Evolutionary conservation across 2,888 invertebrate species (phyloP), one percentile per base, ranked within the genome.

Genomic region (Parapristionchus giblindavisi): DNA sequence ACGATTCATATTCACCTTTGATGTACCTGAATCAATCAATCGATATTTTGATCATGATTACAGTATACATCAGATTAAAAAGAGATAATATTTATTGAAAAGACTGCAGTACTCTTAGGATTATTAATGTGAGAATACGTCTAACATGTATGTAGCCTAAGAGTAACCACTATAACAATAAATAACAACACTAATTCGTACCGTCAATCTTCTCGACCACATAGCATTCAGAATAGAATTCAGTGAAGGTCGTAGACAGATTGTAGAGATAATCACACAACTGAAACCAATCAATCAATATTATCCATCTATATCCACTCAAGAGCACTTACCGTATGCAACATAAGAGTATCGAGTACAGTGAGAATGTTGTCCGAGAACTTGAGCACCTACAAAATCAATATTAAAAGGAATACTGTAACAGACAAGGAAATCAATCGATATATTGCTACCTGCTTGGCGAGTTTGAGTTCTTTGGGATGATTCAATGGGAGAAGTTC

Each of bases 221-320:
- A 88, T 98, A 99, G 89, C 99, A 99, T 85, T 91, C 92, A 88
- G 97, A 96, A 89, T 99, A 99, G 89, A 99, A 99, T 89, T 99
- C 99, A 0, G 94, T 93, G 88, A 98, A 99, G 1, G 92, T 91
- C 5, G 94, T 92, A n/a, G 94, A 92, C 75, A 98, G 92, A 87
- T 98, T 96, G 89, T 96, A 99, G 79, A 97, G 91, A 89, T 93
- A 97, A 88, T 98, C 98, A 88, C 70, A 71, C 56, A 71, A 56
- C 70, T 71, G 56, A 4, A 71, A 58, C 21, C 27, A 71, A 40
- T 71, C 14, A 21, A 43, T 43, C 24, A 27, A 63, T 40, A 3
- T 36, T 48, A n/a, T 24, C 34, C 24, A 2, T 65, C 0, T 3
- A 29, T 38, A 3, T 27, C 71, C 32, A 34, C n/a, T 5, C 72